Conservation (phyloP, 2,797 vertebrate species). For the Poecilia wingei region DNA sequence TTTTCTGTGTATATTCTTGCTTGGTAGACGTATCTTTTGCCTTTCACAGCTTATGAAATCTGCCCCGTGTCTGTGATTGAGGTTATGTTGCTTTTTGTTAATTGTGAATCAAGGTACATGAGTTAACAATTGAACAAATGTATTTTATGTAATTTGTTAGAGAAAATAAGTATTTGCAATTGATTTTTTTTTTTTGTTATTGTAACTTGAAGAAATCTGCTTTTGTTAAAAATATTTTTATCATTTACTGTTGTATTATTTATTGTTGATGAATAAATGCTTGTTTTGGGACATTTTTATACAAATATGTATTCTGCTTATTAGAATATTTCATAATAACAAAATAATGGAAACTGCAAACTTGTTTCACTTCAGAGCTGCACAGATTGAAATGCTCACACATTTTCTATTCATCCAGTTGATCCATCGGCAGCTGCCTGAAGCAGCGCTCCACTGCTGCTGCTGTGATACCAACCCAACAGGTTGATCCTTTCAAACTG, state of each 20-base stretch:
- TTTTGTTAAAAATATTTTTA: neutral
- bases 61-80: neutral
- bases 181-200: neutral
- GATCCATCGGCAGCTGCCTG: neutral
- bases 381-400: neutral
- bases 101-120: neutral
- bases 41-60: neutral
- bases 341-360: neutral
- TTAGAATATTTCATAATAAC: neutral
- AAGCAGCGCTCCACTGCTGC: too few species aligned
- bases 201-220: neutral
- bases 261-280: neutral
- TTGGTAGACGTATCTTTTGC: neutral
- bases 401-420: neutral
- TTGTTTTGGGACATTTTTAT: neutral
- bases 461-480: too few species aligned
- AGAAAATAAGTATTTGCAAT: neutral
- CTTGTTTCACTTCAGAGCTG: neutral
- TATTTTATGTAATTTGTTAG: neutral
- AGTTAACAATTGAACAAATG: neutral
- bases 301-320: neutral
- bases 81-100: neutral
- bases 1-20: slow-evolving; percentile 11
- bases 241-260: neutral
- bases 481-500: neutral